phyloP scores from a whole-genome alignment of 2,113 vertebrate genomes.

The Cyrtonyx montezumae region DNA sequence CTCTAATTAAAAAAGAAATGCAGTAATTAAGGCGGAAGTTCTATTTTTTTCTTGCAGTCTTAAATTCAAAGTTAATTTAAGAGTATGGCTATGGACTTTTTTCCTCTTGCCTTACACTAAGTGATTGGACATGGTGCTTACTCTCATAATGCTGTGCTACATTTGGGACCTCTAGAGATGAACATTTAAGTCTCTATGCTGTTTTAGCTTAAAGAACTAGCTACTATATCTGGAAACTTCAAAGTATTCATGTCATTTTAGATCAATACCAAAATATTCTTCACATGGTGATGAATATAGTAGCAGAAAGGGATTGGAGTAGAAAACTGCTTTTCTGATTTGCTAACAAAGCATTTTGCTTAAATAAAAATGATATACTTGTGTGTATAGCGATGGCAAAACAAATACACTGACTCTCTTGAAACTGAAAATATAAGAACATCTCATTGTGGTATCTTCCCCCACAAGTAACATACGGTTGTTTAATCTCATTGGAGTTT shows the following conservation, averaged over 20 bases:
- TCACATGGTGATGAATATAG: background rate
- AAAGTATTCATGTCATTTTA: background rate
- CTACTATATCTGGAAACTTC: background rate
- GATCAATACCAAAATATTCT: background rate
- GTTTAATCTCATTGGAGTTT: background rate
- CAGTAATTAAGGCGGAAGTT: constrained; percentile 1
- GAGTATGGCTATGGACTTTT: background rate
- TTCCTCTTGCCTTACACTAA: background rate
- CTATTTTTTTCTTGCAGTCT: background rate
- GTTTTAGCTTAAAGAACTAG: constrained; percentile 5
- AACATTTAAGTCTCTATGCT: background rate
- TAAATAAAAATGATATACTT: background rate
- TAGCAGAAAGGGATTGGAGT: background rate
- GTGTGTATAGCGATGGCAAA: background rate
- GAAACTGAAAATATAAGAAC: background rate
- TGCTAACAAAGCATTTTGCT: background rate
- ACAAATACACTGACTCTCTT: background rate
- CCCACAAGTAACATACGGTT: background rate
- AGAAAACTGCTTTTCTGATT: background rate
- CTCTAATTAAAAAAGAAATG: constrained; percentile 31
- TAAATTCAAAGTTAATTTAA: constrained; percentile 16
- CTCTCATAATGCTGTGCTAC: background rate
- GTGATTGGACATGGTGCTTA: background rate
- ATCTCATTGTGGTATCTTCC: background rate
- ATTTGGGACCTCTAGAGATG: background rate